Conservation (phyloP, 2,113 vertebrate genomes). For the Scomber scombrus region DNA sequence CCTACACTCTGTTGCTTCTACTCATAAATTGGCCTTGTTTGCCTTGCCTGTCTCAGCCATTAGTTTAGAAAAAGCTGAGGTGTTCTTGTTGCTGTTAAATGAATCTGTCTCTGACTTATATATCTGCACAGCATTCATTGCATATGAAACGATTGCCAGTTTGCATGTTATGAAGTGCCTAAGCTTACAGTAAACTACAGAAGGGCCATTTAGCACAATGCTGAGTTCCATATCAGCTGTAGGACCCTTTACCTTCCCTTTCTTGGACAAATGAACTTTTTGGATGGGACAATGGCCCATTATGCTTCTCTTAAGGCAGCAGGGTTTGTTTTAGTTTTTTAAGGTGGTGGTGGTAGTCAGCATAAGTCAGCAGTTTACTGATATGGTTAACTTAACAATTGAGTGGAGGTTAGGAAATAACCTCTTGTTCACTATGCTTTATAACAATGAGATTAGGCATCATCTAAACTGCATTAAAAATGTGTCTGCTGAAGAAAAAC, state of each 20-base stretch:
- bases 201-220: conserved; percentile 54
- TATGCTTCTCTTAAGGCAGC: not conserved
- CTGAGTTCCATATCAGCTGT: conserved; percentile 35
- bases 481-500: not conserved
- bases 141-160: conserved; percentile 48
- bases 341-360: not conserved
- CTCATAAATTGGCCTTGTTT: conserved; percentile 21
- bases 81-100: conserved; percentile 23
- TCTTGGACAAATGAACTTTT: not conserved
- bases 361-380: not conserved
- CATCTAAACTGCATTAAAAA: too few relatives aligned
- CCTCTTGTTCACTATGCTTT: not conserved
- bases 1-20: not conserved
- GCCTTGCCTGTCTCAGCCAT: conserved; percentile 16
- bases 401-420: not conserved
- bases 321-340: not conserved
- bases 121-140: conserved; percentile 33
- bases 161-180: conserved; percentile 85
- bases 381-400: not conserved
- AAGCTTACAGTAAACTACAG: conserved; percentile 57
- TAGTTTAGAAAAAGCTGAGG: conserved; percentile 31
- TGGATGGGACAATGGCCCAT: conserved; percentile 4
- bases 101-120: conserved; percentile 37
- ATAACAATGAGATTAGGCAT: not conserved
- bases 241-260: conserved; percentile 8